Percentiles rank a stretch among this genome's conserved stretches.
Conservation (phyloP, 2,888 invertebrate genomes). For the Tetrapedia diversipes region DNA sequence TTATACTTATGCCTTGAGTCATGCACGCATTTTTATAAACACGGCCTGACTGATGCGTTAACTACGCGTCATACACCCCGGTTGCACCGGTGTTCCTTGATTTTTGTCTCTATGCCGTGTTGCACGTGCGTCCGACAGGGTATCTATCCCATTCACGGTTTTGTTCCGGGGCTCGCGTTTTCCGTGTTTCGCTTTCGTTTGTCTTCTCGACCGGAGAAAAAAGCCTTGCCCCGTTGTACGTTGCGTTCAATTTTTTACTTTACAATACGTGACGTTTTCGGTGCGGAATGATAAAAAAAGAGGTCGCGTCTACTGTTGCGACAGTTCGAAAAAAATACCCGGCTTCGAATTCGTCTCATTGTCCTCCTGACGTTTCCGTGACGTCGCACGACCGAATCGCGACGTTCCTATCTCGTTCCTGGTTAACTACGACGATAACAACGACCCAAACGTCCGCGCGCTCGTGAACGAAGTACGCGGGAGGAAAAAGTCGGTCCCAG, state of each 20-base stretch:
- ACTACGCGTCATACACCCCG: slow-evolving; percentile 3
- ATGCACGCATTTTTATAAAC: background rate
- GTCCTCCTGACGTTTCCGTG: background rate
- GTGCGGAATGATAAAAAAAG: slow-evolving; percentile 38
- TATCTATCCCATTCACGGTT: slow-evolving; percentile 51
- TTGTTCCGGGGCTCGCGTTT: slow-evolving; percentile 37
- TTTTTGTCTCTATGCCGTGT: slow-evolving; percentile 22
- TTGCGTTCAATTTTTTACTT: slow-evolving; percentile 48
- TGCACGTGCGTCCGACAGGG: slow-evolving; percentile 48
- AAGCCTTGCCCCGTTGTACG: slow-evolving; percentile 47
- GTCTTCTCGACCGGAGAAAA: slow-evolving; percentile 54
- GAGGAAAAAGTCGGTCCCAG: background rate
- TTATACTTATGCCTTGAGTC: background rate
- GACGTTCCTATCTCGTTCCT: background rate
- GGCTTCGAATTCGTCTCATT: slow-evolving; percentile 35
- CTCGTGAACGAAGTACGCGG: background rate
- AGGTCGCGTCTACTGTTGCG: slow-evolving; percentile 9
- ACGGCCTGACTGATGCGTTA: slow-evolving; percentile 24
- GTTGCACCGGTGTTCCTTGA: slow-evolving; percentile 16
- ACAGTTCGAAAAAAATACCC: slow-evolving; percentile 17
- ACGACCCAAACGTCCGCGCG: background rate
- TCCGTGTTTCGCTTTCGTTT: slow-evolving; percentile 49
- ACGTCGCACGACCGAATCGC: background rate
- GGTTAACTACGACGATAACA: slow-evolving; percentile 17
- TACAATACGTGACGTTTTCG: slow-evolving; percentile 52